Evolutionary conservation across 2,888 invertebrate species (phyloP).

Genomic region (Eucera pruinosa): DNA sequence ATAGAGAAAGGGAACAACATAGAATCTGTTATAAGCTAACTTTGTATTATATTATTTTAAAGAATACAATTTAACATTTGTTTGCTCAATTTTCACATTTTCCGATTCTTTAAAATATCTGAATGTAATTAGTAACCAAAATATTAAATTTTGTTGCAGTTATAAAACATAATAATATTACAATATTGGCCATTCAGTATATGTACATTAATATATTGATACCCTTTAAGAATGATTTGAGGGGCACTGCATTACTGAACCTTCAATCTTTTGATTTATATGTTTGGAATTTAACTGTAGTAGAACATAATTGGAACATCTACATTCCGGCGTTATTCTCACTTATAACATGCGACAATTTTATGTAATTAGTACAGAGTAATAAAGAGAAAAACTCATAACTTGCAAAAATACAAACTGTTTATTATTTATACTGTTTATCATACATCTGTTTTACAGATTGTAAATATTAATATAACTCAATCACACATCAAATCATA

Average conservation of each 20-base stretch:
- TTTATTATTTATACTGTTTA: conserved; percentile 32
- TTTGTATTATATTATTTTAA: not conserved
- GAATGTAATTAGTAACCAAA: not conserved
- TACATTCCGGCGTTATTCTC: not conserved
- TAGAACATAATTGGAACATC: conserved; percentile 48
- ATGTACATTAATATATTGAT: conserved; percentile 13
- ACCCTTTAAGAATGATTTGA: conserved; percentile 38
- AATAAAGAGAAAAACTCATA: not conserved
- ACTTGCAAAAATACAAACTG: conserved; percentile 44
- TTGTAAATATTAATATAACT: conserved; percentile 38
- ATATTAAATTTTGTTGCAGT: too few relatives aligned
- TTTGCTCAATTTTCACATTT: not conserved
- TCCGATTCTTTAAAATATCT: too few relatives aligned
- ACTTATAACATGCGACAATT: not conserved
- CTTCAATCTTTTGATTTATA: conserved; percentile 63
- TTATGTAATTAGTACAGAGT: not conserved
- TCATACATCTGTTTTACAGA: conserved; percentile 22
- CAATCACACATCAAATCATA: conserved; percentile 26
- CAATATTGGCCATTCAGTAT: not conserved
- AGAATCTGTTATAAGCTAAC: not conserved
- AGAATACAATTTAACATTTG: not conserved
- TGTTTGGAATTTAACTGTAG: conserved; percentile 68
- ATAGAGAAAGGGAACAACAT: not conserved
- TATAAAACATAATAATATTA: too few relatives aligned
- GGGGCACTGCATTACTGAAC: conserved; percentile 54